Evolutionary conservation across 2,113 vertebrate species (phyloP), one percentile per base, ranked within the genome.

Genomic region (Nothobranchius furzeri): DNA sequence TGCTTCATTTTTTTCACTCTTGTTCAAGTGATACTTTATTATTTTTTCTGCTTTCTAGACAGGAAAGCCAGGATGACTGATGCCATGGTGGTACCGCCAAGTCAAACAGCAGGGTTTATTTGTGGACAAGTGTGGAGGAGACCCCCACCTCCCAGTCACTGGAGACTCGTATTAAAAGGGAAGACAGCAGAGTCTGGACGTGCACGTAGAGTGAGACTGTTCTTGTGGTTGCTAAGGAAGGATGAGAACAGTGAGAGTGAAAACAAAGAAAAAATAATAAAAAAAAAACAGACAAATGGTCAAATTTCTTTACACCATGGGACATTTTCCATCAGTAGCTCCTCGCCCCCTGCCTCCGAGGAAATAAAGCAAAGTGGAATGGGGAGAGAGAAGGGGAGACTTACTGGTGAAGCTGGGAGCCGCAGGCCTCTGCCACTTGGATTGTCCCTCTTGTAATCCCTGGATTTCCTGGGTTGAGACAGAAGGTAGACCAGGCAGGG

Each of bases 101-200:
- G 85, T 86, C 83, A 90, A 91, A 91, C 88, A 90, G 77, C 48
- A 35, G 75, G 84, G 80, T 83, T 88, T 91, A 90, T 91, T 89
- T 90, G 84, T 88, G 81, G 85, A 91, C 84, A 91, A 91, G 87
- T 87, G 86, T 73, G 83, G 79, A 62, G 66, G 67, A 46, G 64
- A 84, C 82, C 75, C 65, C 61, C 72, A 12, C 56, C 47, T 68
- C 50, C 47, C 35, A 63, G 52, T 74, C 62, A 49, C 57, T 50
- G 47, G 56, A 75, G 64, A 64, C 64, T 60, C 59, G 88, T 82
- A 87, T 85, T 87, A 86, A 87, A 73, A 65, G 62, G 46, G 57
- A 74, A 73, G 68, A 71, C 30, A 45, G 55, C 61, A 81, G 61
- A 7, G 25, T 56, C 53, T 61, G 46, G 68, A 60, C 4, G 60